Evolutionary conservation across 2,113 vertebrate genomes (phyloP).

Genomic region (Choloepus hoffmanni): DNA sequence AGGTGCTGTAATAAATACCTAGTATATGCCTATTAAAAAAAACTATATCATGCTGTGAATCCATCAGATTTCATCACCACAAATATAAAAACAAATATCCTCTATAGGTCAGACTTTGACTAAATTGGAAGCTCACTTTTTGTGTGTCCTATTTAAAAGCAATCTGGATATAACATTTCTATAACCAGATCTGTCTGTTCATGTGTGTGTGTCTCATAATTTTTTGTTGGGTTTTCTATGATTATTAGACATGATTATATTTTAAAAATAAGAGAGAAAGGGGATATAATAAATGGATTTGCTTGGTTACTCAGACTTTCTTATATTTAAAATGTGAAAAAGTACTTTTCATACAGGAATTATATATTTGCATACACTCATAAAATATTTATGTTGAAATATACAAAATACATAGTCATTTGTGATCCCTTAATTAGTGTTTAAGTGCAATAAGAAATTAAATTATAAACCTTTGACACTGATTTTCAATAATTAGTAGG

Average conservation of each 20-base stretch:
- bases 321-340: conserved; percentile 63
- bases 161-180: background rate
- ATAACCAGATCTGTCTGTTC: background rate
- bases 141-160: background rate
- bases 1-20: background rate
- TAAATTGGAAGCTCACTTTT: accelerated
- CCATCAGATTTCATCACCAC: background rate
- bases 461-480: conserved; percentile 72
- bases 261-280: conserved; percentile 26
- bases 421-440: conserved; percentile 77
- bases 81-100: background rate
- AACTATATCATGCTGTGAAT: background rate
- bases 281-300: background rate
- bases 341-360: conserved; percentile 71
- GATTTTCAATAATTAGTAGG: conserved; percentile 75
- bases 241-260: background rate
- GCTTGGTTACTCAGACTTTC: background rate
- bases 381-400: conserved; percentile 75
- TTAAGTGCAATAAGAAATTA: conserved; percentile 79
- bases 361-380: conserved; percentile 61
- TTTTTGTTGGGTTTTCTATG: background rate
- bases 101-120: background rate
- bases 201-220: background rate
- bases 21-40: background rate
- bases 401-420: conserved; percentile 67